These are phyloP conservation scores for Acrocera orbiculus DNA, from an alignment of 2,888 invertebrate genomes.

Conservation along the genomic window DNA sequence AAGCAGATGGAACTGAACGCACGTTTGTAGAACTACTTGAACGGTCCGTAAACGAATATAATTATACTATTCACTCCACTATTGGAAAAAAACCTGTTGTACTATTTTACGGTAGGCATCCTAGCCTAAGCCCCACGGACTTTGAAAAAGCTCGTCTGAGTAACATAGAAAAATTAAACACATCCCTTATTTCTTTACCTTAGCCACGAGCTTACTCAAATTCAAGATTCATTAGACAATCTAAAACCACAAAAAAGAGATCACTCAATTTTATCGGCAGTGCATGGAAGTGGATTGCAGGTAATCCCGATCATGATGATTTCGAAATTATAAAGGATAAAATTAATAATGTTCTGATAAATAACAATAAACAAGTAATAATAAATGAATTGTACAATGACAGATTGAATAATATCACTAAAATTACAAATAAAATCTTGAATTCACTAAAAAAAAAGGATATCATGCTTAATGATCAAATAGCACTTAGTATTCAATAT, in stretches of 20 bases:
- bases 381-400: conserved; percentile 2
- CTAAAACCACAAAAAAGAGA: conserved; percentile 4
- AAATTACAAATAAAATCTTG: conserved; percentile 2
- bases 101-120: conserved; percentile 9
- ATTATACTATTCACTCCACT: conserved; percentile 10
- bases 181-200: conserved; percentile 6
- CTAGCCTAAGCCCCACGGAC: conserved; percentile 7
- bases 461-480: neutral
- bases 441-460: neutral
- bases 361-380: conserved; percentile 3
- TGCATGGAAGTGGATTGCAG: conserved; percentile 5
- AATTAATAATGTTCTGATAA: conserved; percentile 3
- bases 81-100: conserved; percentile 11
- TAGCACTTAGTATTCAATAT: conserved; percentile 3
- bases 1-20: conserved; percentile 4
- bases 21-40: conserved; percentile 11
- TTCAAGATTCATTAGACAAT: conserved; percentile 1
- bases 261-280: conserved; percentile 9
- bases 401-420: conserved; percentile 5
- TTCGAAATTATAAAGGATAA: conserved; percentile 5
- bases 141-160: conserved; percentile 8
- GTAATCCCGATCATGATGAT: conserved; percentile 9
- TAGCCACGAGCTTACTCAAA: conserved; percentile 2
- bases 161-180: conserved; percentile 11
- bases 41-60: conserved; percentile 10